Evolutionary conservation across 2,113 vertebrate genomes (phyloP).

Genomic region (Elgaria multicarinata): DNA sequence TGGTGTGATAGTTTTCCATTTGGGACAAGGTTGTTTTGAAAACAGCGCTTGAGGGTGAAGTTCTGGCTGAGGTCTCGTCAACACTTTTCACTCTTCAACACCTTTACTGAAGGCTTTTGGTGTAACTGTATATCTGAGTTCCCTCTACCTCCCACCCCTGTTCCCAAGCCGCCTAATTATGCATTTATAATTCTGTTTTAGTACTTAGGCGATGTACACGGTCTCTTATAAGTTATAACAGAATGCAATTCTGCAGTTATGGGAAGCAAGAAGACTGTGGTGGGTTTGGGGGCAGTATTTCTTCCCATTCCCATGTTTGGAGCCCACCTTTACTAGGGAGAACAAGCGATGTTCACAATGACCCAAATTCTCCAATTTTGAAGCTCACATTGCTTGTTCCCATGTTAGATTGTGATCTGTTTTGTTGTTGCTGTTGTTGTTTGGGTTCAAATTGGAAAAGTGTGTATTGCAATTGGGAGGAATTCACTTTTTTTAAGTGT

Average conservation of each 20-base stretch:
- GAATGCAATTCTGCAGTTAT: background rate
- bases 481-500: no score
- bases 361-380: no score
- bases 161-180: background rate
- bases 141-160: background rate
- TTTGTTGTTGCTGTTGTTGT: no score
- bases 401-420: no score
- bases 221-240: background rate
- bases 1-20: constrained; percentile 30
- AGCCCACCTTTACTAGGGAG: no score
- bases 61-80: constrained; percentile 10
- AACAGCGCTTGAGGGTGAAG: background rate
- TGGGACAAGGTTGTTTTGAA: constrained; percentile 24
- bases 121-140: background rate
- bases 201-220: background rate
- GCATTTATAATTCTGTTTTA: background rate
- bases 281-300: background rate
- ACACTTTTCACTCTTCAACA: constrained; percentile 23
- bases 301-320: background rate
- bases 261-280: background rate
- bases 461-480: no score
- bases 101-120: background rate
- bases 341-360: no score
- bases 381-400: no score
- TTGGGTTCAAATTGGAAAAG: background rate